Conservation (phyloP, 2,113 vertebrate genomes). For the Pollimyrus isidori region DNA sequence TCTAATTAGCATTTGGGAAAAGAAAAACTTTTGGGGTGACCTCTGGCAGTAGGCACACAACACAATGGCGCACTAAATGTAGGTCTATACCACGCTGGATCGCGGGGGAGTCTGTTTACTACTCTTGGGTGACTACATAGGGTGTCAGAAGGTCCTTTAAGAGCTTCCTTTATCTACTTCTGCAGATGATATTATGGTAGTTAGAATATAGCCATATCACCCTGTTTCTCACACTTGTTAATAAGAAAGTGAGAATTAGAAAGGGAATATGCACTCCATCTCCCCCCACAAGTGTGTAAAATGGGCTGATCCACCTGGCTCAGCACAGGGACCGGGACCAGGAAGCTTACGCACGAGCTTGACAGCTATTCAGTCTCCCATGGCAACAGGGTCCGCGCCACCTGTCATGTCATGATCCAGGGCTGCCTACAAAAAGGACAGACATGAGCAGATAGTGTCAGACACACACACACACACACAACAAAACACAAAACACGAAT, state of each 20-base stretch:
- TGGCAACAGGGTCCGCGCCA: slow-evolving; percentile 36
- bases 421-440: slow-evolving; percentile 14
- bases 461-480: neutral
- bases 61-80: neutral
- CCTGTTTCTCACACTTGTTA: neutral
- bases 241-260: neutral
- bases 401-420: slow-evolving; percentile 27
- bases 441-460: slow-evolving; percentile 21
- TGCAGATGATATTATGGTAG: neutral
- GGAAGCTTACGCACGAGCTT: slow-evolving; percentile 51
- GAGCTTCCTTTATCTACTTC: neutral
- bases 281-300: neutral
- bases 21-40: neutral
- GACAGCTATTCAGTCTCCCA: slow-evolving; percentile 54
- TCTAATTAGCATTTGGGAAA: neutral
- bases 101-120: neutral
- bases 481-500: neutral
- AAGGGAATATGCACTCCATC: neutral
- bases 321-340: slow-evolving; percentile 17
- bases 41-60: neutral
- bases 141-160: neutral
- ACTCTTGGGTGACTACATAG: neutral
- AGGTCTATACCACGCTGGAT: neutral
- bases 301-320: neutral
- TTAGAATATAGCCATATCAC: neutral